Evolutionary conservation across 1,140 invertebrate species (phyloP).

Genomic region (Leptinotarsa defecta): DNA sequence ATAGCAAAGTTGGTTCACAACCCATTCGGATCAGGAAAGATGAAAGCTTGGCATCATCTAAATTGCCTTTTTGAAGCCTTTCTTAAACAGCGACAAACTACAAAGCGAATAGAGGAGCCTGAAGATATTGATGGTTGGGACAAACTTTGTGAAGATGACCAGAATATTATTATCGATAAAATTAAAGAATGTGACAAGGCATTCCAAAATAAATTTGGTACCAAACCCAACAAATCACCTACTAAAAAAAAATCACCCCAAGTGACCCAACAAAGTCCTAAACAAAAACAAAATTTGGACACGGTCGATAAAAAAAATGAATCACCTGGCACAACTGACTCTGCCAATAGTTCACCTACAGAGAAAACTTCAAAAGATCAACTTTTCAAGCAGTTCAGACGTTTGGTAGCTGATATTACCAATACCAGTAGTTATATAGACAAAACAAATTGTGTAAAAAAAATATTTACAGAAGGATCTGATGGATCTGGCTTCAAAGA

Average conservation of each 20-base stretch:
- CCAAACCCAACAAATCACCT: slow-evolving; percentile 48
- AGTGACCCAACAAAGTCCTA: neutral
- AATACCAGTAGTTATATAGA: slow-evolving; percentile 77
- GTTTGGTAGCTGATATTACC: slow-evolving; percentile 76
- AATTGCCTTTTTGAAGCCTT: slow-evolving; percentile 81
- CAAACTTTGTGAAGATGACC: slow-evolving; percentile 68
- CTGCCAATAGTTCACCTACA: neutral
- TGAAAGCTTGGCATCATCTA: slow-evolving; percentile 86
- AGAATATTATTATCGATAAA: slow-evolving; percentile 66
- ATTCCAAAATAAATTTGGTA: slow-evolving; percentile 59
- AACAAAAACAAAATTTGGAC: neutral
- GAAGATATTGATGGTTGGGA: slow-evolving; percentile 80
- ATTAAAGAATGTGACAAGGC: slow-evolving; percentile 64
- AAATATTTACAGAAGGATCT: slow-evolving; percentile 71
- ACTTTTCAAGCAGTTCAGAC: slow-evolving; percentile 75
- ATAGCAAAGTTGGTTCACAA: slow-evolving; percentile 77
- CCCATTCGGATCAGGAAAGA: slow-evolving; percentile 81
- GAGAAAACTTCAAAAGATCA: slow-evolving; percentile 23
- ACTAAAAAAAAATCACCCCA: slow-evolving; percentile 9
- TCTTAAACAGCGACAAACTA: slow-evolving; percentile 75
- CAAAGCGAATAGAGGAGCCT: slow-evolving; percentile 80
- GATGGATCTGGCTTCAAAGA: slow-evolving; percentile 73
- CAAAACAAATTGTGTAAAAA: slow-evolving; percentile 78
- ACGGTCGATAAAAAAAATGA: neutral
- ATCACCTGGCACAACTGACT: neutral